Evolutionary conservation across 2,888 invertebrate species (phyloP).

Genomic region (Gari tellinella): DNA sequence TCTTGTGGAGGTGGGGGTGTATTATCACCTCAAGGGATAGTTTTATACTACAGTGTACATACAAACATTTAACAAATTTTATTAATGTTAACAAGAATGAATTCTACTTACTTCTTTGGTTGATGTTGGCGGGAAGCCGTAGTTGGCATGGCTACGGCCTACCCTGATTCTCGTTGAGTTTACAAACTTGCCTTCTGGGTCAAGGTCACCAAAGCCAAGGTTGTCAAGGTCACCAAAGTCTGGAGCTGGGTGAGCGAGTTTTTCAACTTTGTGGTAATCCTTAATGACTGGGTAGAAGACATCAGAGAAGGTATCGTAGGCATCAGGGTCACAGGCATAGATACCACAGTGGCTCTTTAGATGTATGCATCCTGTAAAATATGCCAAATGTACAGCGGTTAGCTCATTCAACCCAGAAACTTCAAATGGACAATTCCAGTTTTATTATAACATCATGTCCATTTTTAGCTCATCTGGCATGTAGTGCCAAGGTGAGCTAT

Average conservation of each 20-base stretch:
- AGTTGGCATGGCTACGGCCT: slow-evolving; percentile 77
- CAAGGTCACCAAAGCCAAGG: slow-evolving; percentile 92
- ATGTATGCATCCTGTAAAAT: slow-evolving; percentile 94
- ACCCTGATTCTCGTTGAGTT: slow-evolving; percentile 84
- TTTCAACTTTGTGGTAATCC: slow-evolving; percentile 76
- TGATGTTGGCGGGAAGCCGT: slow-evolving; percentile 89
- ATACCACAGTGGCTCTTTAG: slow-evolving; percentile 91
- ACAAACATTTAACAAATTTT: too few species aligned
- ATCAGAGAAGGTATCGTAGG: slow-evolving; percentile 72
- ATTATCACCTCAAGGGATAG: too few species aligned
- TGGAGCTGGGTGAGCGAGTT: slow-evolving; percentile 93
- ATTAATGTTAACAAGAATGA: too few species aligned
- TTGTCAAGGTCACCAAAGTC: slow-evolving; percentile 93
- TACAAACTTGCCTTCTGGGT: slow-evolving; percentile 92
- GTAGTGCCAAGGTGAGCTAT: too few species aligned
- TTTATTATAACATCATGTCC: too few species aligned
- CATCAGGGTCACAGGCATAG: slow-evolving; percentile 76
- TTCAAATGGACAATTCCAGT: too few species aligned
- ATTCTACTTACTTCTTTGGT: slow-evolving; percentile 86
- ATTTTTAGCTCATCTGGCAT: too few species aligned
- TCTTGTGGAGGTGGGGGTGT: too few species aligned
- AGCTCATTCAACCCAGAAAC: too few species aligned
- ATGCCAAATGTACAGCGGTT: too few species aligned
- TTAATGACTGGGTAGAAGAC: slow-evolving; percentile 84
- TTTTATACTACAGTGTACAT: too few species aligned